Base-by-base conservation (phyloP, 2,888 invertebrate genomes). In the Muschampia plurimacula region DNA sequence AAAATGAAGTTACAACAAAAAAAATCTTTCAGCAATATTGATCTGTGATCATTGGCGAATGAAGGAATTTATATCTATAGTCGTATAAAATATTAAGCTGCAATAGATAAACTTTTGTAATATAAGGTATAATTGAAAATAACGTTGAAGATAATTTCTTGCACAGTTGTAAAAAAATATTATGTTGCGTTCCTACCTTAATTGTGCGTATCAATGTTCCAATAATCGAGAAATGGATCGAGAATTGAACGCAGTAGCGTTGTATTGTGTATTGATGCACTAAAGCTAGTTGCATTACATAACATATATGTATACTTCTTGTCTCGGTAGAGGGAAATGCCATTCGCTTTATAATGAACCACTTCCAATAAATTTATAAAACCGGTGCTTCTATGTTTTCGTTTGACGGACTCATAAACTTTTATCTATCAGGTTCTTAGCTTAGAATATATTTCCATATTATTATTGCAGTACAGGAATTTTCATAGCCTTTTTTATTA, bases 371-470 rank as follows among this genome's bases (percentile, higher is more conserved):
- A 74, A 77, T 75, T 73, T 74, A 76, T 76, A 70, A 74, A 77
- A 78, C 69, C 76, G 74, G 74, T 74, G 77, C 67, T 74, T 73
- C 73, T 76, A 78, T 74, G 73, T 64, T 74, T 72, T 73, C 46
- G 69, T 72, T 72, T 75, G 71, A 70, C 62, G 44, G 67, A 66
- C 74, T 67, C 73, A 70, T 77, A 75, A 75, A 75, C 70, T 71
- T 77, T 74, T 74, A 76, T 76, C 60, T 71, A 74, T 74, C 72
- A 75, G 69, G 73, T 76, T 75, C 74, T 76, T 75, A 75, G 75
- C 74, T 73, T 75, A 69, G 77, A 74, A 78, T 76, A 76, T n/a
- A 77, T 77, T 78, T 74, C 75, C 75, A 79, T 78, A 72, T 63
- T 72, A 72, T 55, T 71, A 62, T 44, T 22, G 39, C 46, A n/a